Conservation (phyloP, 2,797 vertebrate species). For the Caiman crocodilus region DNA sequence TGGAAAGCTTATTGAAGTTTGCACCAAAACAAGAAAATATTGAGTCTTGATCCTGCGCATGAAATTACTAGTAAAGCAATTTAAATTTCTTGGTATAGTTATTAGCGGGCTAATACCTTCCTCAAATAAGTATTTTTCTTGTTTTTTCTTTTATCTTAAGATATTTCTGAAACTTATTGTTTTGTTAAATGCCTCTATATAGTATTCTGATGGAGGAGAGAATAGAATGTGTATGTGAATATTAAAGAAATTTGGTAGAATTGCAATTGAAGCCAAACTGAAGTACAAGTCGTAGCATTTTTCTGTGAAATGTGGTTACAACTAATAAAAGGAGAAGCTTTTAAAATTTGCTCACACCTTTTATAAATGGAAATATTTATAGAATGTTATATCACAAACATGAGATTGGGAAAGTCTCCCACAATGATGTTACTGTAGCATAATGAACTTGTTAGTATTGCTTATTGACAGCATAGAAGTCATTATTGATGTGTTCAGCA, state of each 20-base stretch:
- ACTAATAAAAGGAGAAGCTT: background rate
- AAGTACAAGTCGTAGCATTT: background rate
- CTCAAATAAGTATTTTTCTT: background rate
- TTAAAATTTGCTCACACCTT: background rate
- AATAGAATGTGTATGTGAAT: background rate
- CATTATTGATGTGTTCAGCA: background rate
- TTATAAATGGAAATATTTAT: background rate
- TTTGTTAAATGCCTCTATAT: background rate
- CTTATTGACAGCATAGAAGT: background rate
- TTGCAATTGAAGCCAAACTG: background rate
- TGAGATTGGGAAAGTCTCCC: background rate
- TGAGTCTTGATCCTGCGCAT: background rate
- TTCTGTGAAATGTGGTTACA: background rate
- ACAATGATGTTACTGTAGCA: background rate
- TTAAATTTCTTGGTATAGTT: slow-evolving; percentile 20
- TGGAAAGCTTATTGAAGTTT: slow-evolving; percentile 4
- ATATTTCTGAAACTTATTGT: slow-evolving; percentile 20
- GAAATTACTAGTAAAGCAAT: background rate
- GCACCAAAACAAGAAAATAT: background rate
- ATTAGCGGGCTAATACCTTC: slow-evolving; percentile 34
- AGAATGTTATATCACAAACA: background rate
- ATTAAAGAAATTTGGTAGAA: background rate
- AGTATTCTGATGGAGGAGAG: background rate
- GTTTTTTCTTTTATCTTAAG: background rate
- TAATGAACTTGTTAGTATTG: background rate